These are phyloP conservation scores for Bovichtus diacanthus DNA, from an alignment of 2,797 vertebrate genomes.

Conservation along the genomic window DNA sequence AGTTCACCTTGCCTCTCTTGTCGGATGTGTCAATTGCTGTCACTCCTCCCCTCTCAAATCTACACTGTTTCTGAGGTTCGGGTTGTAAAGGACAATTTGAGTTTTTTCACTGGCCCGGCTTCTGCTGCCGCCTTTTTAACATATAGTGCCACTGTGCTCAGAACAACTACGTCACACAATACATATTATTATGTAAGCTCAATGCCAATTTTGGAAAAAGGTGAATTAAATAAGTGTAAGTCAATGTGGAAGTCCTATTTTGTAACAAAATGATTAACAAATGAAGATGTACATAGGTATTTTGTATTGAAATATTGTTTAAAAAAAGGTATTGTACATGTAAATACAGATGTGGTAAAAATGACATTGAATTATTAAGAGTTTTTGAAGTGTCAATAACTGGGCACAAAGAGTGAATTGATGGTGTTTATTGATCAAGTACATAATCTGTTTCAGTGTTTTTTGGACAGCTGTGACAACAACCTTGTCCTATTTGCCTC, in stretches of 20 bases:
- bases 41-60: slow-evolving; percentile 49
- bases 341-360: slow-evolving; percentile 86
- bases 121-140: slow-evolving; percentile 51
- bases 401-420: slow-evolving; percentile 61
- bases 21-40: slow-evolving; percentile 67
- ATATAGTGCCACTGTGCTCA: slow-evolving; percentile 63
- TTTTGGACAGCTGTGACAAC: slow-evolving; percentile 66
- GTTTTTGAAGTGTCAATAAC: slow-evolving; percentile 62
- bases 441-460: slow-evolving; percentile 78
- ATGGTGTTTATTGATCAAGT: slow-evolving; percentile 77
- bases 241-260: slow-evolving; percentile 91
- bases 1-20: slow-evolving; percentile 74
- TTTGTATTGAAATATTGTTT: slow-evolving; percentile 94
- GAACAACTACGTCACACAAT: slow-evolving; percentile 50
- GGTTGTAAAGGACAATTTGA: slow-evolving; percentile 49
- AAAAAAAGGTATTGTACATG: slow-evolving; percentile 87
- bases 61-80: slow-evolving; percentile 32
- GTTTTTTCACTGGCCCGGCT: slow-evolving; percentile 25
- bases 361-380: slow-evolving; percentile 62
- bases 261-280: slow-evolving; percentile 94
- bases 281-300: slow-evolving; percentile 94
- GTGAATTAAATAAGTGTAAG: slow-evolving; percentile 71
- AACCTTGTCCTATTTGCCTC: slow-evolving; percentile 81
- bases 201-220: slow-evolving; percentile 69
- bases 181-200: slow-evolving; percentile 61